phyloP scores from a whole-genome alignment of 2,797 vertebrate genomes.

The Tachyglossus aculeatus region DNA sequence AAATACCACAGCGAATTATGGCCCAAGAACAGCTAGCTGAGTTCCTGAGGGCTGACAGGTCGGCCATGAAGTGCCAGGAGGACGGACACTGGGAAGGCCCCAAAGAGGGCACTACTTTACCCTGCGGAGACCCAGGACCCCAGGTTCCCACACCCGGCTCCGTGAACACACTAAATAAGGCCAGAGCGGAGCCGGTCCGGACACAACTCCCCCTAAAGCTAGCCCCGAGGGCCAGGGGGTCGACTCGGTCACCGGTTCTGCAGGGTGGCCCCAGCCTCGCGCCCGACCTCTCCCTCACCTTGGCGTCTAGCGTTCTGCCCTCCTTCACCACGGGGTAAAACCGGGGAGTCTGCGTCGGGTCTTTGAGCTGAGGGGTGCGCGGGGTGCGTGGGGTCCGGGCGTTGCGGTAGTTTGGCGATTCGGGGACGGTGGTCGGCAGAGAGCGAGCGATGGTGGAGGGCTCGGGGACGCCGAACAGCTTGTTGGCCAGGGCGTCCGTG shows the following conservation, averaged over 20 bases:
- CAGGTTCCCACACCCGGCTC: too few relatives aligned
- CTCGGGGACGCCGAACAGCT: constrained; percentile 93
- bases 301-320: constrained; percentile 91
- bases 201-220: background rate
- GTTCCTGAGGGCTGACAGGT: too few relatives aligned
- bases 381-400: constrained; percentile 94
- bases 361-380: constrained; percentile 93
- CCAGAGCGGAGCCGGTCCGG: too few relatives aligned
- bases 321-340: constrained; percentile 99
- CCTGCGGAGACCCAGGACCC: too few relatives aligned
- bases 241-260: too few relatives aligned
- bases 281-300: constrained; percentile 75
- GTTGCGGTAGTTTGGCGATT: constrained; percentile 93
- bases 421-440: constrained; percentile 94
- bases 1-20: too few relatives aligned
- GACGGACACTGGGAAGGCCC: too few relatives aligned
- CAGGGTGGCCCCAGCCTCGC: background rate
- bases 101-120: too few relatives aligned
- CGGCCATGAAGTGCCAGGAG: too few relatives aligned
- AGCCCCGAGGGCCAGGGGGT: too few relatives aligned
- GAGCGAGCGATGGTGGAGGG: constrained; percentile 92
- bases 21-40: too few relatives aligned
- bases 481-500: constrained; percentile 95
- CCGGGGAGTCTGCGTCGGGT: constrained; percentile 89
- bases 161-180: background rate